Percentiles rank a stretch among this genome's conserved stretches.
These are phyloP conservation scores for Tetramorium parvispinum DNA, from an alignment of 1,140 invertebrate species.

Conservation along the genomic window DNA sequence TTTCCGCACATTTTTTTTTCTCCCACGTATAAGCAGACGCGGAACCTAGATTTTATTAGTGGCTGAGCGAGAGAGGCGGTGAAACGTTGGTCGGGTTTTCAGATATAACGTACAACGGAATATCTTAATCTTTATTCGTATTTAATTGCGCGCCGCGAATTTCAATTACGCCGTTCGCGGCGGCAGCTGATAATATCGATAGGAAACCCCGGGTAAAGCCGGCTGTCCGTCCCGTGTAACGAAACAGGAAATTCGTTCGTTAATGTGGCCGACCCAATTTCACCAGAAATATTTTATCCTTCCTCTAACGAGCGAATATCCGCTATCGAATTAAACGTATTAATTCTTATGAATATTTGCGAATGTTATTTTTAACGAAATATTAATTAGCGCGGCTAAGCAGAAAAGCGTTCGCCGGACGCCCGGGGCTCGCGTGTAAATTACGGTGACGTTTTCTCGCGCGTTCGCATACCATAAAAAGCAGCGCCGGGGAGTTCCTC, in stretches of 20 bases:
- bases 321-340: constrained; percentile 5
- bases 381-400: not conserved
- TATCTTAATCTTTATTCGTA: constrained; percentile 37
- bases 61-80: not conserved
- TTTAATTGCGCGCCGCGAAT: constrained; percentile 32
- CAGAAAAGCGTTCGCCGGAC: not conserved
- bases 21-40: constrained; percentile 7
- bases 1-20: constrained; percentile 4
- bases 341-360: not conserved
- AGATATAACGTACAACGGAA: not conserved
- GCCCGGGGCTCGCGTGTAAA: not conserved
- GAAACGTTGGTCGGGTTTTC: not conserved
- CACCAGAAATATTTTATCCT: constrained; percentile 36
- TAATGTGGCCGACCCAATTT: constrained; percentile 37
- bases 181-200: constrained; percentile 45
- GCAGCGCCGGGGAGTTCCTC: too few species aligned
- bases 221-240: constrained; percentile 40
- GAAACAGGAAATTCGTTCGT: constrained; percentile 44
- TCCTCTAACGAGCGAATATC: not conserved
- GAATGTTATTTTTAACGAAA: constrained; percentile 10
- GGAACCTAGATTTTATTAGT: constrained; percentile 42
- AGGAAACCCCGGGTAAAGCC: constrained; percentile 28
- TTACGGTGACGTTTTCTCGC: not conserved
- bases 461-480: not conserved
- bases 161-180: constrained; percentile 19